Evolutionary conservation across 92 coral and sea anemone genomes (phyloP), one percentile per base, ranked within the genome.

Genomic region (Zoanthus gigantus): DNA sequence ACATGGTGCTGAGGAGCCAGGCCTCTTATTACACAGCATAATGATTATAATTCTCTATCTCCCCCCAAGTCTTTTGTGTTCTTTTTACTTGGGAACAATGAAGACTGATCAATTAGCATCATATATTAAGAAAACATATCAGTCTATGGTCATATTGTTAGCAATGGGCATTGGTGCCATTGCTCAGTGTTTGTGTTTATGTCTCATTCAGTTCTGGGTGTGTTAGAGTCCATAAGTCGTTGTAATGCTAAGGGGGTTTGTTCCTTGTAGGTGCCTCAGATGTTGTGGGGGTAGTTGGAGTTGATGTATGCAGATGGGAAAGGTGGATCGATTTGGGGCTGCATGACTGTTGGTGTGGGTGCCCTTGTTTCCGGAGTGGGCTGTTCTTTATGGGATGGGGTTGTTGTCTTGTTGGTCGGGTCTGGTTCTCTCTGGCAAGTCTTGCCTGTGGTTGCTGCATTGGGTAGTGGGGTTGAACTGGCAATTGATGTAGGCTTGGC

Each of bases 171-270:
- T 72, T 72, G 53, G 45, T 77, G 68, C 68, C 50, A 77, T 60
- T 54, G 83, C 52, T 77, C 83, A 77, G 34, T 77, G 83, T 77
- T 77, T 77, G 71, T 77, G 83, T 60, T 77, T 18, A 60, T 6
- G 67, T 17, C 67, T 77, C 71, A 65, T 0, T 77, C 71, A 77
- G 71, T 77, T 67, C 83, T 77, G 82, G 82, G n/a, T 29, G 23
- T 23, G 23, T 23, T 23, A 23, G 23, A 23, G 23, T 23, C 23
- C 23, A 23, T 23, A 23, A 23, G 23, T 47, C 30, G 46, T 77
- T 13, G 23, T 77, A 77, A 37, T 42, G 67, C 68, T 48, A 77
- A 77, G 71, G 71, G 83, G 68, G 67, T 37, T 52, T 52, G 66
- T 60, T 77, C 83, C 30, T 15, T 54, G 83, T 77, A 50, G 68